Evolutionary conservation across 2,888 invertebrate genomes (phyloP).

Genomic region (Aphelenchoides bicaudatus): DNA sequence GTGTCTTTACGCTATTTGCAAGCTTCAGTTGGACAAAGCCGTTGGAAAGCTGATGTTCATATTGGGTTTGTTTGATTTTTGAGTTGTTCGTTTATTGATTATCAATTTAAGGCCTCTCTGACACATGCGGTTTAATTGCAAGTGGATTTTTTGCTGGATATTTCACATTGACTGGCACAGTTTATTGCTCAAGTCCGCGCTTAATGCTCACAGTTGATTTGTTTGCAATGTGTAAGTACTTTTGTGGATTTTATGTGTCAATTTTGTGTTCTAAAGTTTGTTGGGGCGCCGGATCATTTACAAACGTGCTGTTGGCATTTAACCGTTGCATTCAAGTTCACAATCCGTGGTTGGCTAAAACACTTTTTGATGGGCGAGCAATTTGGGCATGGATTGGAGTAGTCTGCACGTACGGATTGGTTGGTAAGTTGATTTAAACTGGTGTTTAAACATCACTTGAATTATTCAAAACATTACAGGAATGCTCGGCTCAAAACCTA

Average conservation of each 20-base stretch:
- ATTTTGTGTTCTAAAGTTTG: conserved; percentile 2
- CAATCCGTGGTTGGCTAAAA: not conserved
- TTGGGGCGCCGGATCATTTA: conserved; percentile 3
- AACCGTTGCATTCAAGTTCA: conserved; percentile 14
- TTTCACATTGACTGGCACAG: not conserved
- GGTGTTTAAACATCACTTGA: too few species aligned
- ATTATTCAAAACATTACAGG: too few species aligned
- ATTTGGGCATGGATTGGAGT: not conserved
- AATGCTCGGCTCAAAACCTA: conserved; percentile 1
- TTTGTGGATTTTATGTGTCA: too few species aligned
- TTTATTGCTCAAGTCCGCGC: not conserved
- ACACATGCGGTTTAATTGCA: conserved; percentile 1
- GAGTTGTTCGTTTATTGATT: too few species aligned
- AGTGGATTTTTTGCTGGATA: not conserved
- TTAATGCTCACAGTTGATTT: not conserved
- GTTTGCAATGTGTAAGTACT: conserved; percentile 10
- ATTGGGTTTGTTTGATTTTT: too few species aligned
- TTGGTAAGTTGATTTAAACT: too few species aligned
- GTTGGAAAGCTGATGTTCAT: conserved; percentile 9
- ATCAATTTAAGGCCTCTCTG: too few species aligned
- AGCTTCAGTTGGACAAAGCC: not conserved
- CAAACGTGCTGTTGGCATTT: conserved; percentile 7
- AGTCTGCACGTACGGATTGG: not conserved
- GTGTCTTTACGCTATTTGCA: conserved; percentile 1
- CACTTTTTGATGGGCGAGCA: not conserved